Conservation (phyloP, 2,888 invertebrate genomes). For the Caenorhabditis sp. region DNA sequence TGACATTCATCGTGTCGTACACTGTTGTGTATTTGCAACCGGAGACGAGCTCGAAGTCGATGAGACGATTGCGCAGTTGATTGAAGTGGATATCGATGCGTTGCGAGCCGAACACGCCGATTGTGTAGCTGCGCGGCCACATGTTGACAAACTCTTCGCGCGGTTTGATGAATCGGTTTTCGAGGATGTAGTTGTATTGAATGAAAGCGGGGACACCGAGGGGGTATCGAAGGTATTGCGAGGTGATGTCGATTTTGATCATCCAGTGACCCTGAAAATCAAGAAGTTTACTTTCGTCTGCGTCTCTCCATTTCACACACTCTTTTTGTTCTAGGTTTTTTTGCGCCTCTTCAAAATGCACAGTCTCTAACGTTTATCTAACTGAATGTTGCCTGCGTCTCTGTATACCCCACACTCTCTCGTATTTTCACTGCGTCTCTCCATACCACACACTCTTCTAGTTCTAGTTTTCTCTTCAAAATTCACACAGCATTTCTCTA, state of each 20-base stretch:
- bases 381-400: too few relatives aligned
- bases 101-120: conserved; percentile 92
- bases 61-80: conserved; percentile 81
- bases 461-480: too few relatives aligned
- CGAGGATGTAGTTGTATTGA: conserved; percentile 68
- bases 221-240: conserved; percentile 53
- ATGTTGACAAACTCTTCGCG: conserved; percentile 67
- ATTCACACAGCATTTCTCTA: too few relatives aligned
- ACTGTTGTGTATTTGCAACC: conserved; percentile 72
- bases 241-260: conserved; percentile 58
- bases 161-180: conserved; percentile 54
- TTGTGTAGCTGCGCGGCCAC: conserved; percentile 81
- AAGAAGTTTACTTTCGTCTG: neutral
- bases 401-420: too few relatives aligned
- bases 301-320: too few relatives aligned
- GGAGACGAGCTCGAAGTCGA: conserved; percentile 88
- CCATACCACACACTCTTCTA: too few relatives aligned
- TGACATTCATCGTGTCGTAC: conserved; percentile 81
- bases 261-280: conserved; percentile 64
- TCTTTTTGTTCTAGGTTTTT: too few relatives aligned
- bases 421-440: too few relatives aligned
- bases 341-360: too few relatives aligned
- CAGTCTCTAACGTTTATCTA: too few relatives aligned
- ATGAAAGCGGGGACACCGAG: conserved; percentile 55
- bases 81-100: conserved; percentile 85